Base-by-base conservation (phyloP, 2,797 vertebrate genomes). In the Xerus rutilus region DNA sequence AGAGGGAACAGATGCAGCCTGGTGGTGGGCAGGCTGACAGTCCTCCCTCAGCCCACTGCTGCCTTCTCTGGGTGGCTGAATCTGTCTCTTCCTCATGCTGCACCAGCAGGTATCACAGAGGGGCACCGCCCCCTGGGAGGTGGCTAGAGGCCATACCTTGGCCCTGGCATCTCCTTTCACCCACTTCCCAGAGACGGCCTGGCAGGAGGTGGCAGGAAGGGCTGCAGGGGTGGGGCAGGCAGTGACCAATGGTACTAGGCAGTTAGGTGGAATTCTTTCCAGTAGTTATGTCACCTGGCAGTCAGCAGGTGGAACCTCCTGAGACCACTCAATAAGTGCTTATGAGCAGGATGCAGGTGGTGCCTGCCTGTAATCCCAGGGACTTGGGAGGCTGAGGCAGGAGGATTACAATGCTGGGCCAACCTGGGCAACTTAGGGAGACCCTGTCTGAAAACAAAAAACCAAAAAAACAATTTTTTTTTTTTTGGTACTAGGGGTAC, bases 81-180 rank as follows among this genome's bases (percentile, higher is more conserved):
- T 77, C 83, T 0, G 0, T 88, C 69, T 54, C 65, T 94, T 92
- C 72, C 87, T 93, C 73, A n/a, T 39, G 69, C 70, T 35, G 13
- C 35, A 4, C 45, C 21, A 17, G 67, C 25, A 13, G 32, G 57
- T 74, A 43, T 21, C 39, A 65, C 70, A 30, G 32, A 92, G 93
- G 90, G 45, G 62, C 43, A 82, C 96, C 79, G 3, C 95, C 96
- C 69, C 88, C 76, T 93, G 89, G 95, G 92, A 94, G 95, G 92
- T 8, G 39, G 72, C 93, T 79, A 79, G 74, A 79, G 52, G 59
- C 77, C 89, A 94, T 0, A 0, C 0, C 0, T 9, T 49, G 82
- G 92, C 86, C 57, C 49, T 78, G 79, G 86, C 70, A 69, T 64
- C 70, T 73, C 91, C 93, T 96, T 95, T 91, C 86, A 94, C 95